Percentiles rank a stretch among this genome's conserved stretches.
Conservation (phyloP, 1,140 invertebrate species). For the Teleogryllus occipitalis region DNA sequence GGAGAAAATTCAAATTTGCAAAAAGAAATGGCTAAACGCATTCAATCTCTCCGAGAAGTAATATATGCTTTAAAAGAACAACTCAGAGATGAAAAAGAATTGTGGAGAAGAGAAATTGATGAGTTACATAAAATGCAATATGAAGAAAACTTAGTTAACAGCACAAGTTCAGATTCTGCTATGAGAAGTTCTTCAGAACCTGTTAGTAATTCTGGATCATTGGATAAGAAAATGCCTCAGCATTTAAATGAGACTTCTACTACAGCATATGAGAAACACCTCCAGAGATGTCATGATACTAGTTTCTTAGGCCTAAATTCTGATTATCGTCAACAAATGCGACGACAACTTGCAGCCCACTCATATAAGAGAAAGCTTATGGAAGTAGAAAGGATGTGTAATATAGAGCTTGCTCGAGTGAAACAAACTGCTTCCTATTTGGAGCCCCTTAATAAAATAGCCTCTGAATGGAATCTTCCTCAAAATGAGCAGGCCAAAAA, state of each 20-base stretch:
- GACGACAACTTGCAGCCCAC: background rate
- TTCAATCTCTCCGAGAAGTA: background rate
- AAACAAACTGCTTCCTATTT: background rate
- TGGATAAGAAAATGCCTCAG: background rate
- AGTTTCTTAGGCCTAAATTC: background rate
- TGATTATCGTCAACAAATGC: background rate
- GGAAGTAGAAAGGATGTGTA: background rate
- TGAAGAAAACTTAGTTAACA: background rate
- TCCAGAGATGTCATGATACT: background rate
- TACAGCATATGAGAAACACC: background rate
- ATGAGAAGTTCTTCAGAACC: background rate
- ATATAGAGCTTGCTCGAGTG: background rate
- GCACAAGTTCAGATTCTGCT: background rate
- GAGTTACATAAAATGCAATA: background rate
- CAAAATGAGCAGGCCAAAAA: background rate
- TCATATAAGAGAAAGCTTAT: background rate
- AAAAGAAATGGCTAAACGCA: background rate
- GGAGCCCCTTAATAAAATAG: background rate
- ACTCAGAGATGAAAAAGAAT: background rate
- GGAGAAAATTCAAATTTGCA: background rate
- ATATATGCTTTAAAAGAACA: background rate
- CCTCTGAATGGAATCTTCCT: background rate
- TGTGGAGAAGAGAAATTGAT: background rate
- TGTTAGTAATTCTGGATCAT: background rate
- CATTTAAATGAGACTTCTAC: background rate